Conservation (phyloP, 2,888 invertebrate genomes). For the Andrena haemorrhoa region DNA sequence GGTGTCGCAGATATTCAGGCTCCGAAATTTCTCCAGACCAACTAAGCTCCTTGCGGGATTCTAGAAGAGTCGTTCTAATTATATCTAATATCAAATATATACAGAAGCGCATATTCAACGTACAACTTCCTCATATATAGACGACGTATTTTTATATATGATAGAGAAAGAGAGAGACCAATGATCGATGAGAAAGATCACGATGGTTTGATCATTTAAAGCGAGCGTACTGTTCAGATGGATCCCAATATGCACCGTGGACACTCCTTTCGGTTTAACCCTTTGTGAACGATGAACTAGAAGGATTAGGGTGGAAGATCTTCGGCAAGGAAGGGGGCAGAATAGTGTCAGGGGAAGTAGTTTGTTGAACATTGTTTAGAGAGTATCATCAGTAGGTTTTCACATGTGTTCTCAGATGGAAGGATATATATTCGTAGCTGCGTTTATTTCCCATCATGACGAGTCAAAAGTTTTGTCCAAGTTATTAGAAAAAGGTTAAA, state of each 20-base stretch:
- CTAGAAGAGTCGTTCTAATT: slow-evolving; percentile 34
- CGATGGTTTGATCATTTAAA: slow-evolving; percentile 24
- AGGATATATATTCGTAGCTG: neutral
- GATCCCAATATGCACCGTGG: slow-evolving; percentile 13
- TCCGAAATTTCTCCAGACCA: slow-evolving; percentile 73
- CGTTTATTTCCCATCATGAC: neutral
- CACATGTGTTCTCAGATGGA: neutral
- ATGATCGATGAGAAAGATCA: slow-evolving; percentile 18
- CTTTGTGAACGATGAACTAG: slow-evolving; percentile 4
- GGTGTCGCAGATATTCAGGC: slow-evolving; percentile 77
- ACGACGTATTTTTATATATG: slow-evolving; percentile 62
- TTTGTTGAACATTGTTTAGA: neutral
- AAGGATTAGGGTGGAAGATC: neutral
- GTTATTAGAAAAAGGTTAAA: neutral
- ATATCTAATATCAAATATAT: slow-evolving; percentile 39
- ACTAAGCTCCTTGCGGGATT: slow-evolving; percentile 49
- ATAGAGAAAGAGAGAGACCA: slow-evolving; percentile 41
- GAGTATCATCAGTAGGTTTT: neutral
- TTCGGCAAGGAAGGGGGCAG: neutral
- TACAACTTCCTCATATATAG: slow-evolving; percentile 50
- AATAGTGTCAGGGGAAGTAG: neutral
- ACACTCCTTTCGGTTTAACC: slow-evolving; percentile 5
- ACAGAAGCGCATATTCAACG: slow-evolving; percentile 36
- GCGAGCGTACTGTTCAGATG: slow-evolving; percentile 8
- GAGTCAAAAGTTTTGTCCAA: neutral